A percentile compares a stretch with the other conserved stretches of the same genome.
phyloP scores from a whole-genome alignment of 2,797 vertebrate genomes.

The Paramormyrops hopkinsi region DNA sequence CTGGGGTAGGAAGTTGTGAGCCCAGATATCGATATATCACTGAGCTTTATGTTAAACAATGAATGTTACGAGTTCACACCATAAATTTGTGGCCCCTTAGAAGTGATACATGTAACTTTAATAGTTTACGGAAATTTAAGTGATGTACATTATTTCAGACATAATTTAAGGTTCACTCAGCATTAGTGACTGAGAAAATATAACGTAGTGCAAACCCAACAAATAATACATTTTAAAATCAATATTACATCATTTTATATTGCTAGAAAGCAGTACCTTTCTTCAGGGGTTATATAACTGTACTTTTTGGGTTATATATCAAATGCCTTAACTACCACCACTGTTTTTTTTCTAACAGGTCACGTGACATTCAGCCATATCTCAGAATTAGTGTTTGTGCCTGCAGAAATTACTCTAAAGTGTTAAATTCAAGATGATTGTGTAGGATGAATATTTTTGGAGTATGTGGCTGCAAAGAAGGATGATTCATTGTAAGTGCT shows the following conservation, averaged over 20 bases:
- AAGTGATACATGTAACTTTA: not conserved
- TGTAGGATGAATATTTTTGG: conserved; percentile 10
- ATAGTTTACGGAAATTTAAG: not conserved
- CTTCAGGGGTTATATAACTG: not conserved
- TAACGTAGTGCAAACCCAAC: not conserved
- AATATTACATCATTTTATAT: not conserved
- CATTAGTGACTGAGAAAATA: not conserved
- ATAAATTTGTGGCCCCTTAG: not conserved
- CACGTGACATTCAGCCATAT: not conserved
- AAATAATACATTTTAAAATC: not conserved
- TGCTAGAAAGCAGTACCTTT: not conserved
- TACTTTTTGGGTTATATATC: not conserved
- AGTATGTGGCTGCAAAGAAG: conserved; percentile 3
- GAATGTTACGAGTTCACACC: not conserved
- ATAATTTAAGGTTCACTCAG: not conserved
- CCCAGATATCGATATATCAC: not conserved
- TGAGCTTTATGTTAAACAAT: not conserved
- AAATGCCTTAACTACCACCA: not conserved
- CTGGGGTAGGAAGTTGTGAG: not conserved
- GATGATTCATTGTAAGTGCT: conserved; percentile 13
- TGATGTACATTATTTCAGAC: not conserved
- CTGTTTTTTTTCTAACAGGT: not conserved
- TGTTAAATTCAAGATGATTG: conserved; percentile 15
- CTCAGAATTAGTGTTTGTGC: not conserved
- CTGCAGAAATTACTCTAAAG: not conserved